Evolutionary conservation across 2,797 vertebrate species (phyloP).

Genomic region (Diceros bicornis): DNA sequence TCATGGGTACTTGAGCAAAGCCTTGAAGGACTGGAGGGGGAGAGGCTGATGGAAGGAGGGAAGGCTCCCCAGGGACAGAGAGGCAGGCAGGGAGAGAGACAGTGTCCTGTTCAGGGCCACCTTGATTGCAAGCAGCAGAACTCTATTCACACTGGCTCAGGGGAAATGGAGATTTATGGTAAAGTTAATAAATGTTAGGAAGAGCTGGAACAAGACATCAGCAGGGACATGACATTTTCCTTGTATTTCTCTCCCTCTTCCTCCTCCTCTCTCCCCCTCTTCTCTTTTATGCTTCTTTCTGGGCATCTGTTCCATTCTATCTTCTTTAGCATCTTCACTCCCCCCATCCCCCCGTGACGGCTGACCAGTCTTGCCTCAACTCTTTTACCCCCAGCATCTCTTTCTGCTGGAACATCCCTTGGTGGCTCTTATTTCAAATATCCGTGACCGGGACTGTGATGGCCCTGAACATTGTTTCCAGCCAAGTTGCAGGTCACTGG

Average conservation of each 20-base stretch:
- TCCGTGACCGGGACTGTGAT: not conserved
- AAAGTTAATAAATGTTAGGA: not conserved
- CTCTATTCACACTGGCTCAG: no score
- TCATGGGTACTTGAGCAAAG: not conserved
- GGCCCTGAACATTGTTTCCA: not conserved
- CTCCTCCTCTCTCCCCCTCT: not conserved
- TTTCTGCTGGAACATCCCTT: not conserved
- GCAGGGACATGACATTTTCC: not conserved
- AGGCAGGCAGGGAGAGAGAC: not conserved
- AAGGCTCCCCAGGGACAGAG: no score
- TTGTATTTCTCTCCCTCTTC: not conserved
- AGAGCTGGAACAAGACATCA: not conserved
- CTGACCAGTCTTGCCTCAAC: not conserved
- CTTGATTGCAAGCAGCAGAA: not conserved
- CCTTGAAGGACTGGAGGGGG: not conserved
- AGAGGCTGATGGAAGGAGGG: not conserved
- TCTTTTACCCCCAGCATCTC: not conserved
- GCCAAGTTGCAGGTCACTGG: not conserved
- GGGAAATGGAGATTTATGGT: not conserved
- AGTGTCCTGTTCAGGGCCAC: not conserved
- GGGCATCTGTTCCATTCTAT: not conserved
- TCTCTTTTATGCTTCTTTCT: not conserved
- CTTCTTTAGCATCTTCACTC: not conserved
- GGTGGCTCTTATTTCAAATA: not conserved
- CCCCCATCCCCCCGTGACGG: no score